A percentile compares a stretch with the other conserved stretches of the same genome.
These are phyloP conservation scores for Campaea margaritaria DNA, from an alignment of 2,888 invertebrate genomes.

Conservation along the genomic window DNA sequence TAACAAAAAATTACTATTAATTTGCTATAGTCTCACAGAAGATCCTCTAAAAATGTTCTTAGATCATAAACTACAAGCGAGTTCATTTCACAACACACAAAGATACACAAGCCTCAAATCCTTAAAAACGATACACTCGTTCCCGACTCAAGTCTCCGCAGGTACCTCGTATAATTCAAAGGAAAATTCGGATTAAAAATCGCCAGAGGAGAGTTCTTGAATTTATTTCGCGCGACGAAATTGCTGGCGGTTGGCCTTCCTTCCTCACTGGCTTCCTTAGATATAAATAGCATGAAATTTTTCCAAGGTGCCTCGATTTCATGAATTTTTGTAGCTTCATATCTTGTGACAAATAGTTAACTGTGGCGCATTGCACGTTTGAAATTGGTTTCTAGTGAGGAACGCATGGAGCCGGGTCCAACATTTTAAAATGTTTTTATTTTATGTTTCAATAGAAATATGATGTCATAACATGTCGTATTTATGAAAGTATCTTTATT, in stretches of 20 bases:
- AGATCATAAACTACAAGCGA: not conserved
- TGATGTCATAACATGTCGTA: not conserved
- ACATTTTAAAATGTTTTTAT: slow-evolving; percentile 39
- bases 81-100: not conserved
- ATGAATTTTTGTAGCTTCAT: slow-evolving; percentile 72
- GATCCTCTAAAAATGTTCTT: not conserved
- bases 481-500: not conserved
- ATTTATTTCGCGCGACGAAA: slow-evolving; percentile 66
- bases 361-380: slow-evolving; percentile 51
- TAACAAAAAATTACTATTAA: too few relatives aligned
- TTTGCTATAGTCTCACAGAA: too few relatives aligned
- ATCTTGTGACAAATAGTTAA: slow-evolving; percentile 69
- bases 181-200: slow-evolving; percentile 66
- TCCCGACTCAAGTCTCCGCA: slow-evolving; percentile 38
- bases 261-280: slow-evolving; percentile 54
- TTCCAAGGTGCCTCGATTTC: slow-evolving; percentile 59
- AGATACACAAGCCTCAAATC: slow-evolving; percentile 9
- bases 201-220: slow-evolving; percentile 57
- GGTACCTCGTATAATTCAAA: slow-evolving; percentile 65
- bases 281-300: slow-evolving; percentile 61
- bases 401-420: slow-evolving; percentile 45
- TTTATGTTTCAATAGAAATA: slow-evolving; percentile 11
- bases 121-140: slow-evolving; percentile 36
- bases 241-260: slow-evolving; percentile 64
- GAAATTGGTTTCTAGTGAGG: slow-evolving; percentile 58